A percentile compares a stretch with the other conserved stretches of the same genome.
Evolutionary conservation across 2,113 vertebrate genomes (phyloP).

Genomic region (Hippocampus abdominalis): DNA sequence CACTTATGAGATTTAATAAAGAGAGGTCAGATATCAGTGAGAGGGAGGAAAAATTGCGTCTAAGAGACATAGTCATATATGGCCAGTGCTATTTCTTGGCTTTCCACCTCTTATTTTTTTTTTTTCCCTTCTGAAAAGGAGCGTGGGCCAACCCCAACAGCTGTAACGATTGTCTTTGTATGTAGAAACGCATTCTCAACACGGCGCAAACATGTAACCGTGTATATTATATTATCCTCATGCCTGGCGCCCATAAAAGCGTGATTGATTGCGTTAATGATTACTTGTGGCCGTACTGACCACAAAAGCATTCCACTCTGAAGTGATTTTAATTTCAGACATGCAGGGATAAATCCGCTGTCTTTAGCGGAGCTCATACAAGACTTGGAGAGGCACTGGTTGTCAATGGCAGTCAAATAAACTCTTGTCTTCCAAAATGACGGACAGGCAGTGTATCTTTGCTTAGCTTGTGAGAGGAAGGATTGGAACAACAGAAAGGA

Average conservation of each 20-base stretch:
- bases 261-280: background rate
- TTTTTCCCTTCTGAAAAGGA: slow-evolving; percentile 14
- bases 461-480: slow-evolving; percentile 9
- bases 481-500: background rate
- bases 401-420: slow-evolving; percentile 6
- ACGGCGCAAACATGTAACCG: slow-evolving; percentile 2
- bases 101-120: slow-evolving; percentile 29
- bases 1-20: slow-evolving; percentile 55
- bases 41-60: slow-evolving; percentile 10
- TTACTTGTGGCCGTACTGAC: background rate
- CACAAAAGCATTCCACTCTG: background rate
- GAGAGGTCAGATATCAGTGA: slow-evolving; percentile 49
- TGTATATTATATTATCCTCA: background rate
- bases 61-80: slow-evolving; percentile 58
- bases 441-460: slow-evolving; percentile 2
- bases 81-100: slow-evolving; percentile 51
- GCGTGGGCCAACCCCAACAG: slow-evolving; percentile 7
- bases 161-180: background rate
- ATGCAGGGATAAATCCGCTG: background rate
- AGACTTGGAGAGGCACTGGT: background rate
- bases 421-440: slow-evolving; percentile 14
- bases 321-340: background rate
- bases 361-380: background rate
- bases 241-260: background rate
- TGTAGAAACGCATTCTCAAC: background rate